Evolutionary conservation across 2,797 vertebrate species (phyloP), one percentile per base, ranked within the genome.

Genomic region (Xenentodon cancila): DNA sequence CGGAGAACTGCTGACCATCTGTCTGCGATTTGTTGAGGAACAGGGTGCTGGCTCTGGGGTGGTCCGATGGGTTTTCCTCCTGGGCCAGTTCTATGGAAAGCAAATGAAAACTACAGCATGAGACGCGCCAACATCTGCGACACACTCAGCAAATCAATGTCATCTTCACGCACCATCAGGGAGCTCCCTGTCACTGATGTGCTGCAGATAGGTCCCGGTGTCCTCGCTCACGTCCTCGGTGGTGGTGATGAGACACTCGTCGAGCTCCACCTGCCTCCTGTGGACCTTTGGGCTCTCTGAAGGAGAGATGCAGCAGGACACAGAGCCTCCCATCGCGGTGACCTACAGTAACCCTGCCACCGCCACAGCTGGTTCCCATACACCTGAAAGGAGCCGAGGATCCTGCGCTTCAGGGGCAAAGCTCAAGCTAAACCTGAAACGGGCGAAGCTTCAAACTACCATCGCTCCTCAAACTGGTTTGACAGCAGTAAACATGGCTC

Each of bases 1-100:
- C 1, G 2, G 1, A 30, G 6, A 44, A 25, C 25, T 19, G 62
- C 94, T 92, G 74, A 98, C 97, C 97, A 78, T 99, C 97, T 9
- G 96, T 97, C 89, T 99, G 97, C 46, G 97, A 99, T 91, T 99
- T 99, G 95, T 96, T 98, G 79, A 98, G 94, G 90, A 99, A 99
- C 80, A 99, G 96, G 84, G 97, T 98, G 93, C 96, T 98, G 88
- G 97, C 96, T 87, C 95, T 91, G 64, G 97, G 94, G 75, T 99
- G 95, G 86, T 98, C 97, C 13, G 97, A 99, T 42, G 97, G 97
- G 88, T 99, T 99, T 56, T 95, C 94, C 87, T 98, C 96, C 59
- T 95, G 93, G 53, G 95, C 96, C 83, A 97, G 82, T 81, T 99
- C 97, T 99, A 84, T 71, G 71, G n/a, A 73, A 2, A 6, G 13